These are phyloP conservation scores for Sarcophilus harrisii DNA, from an alignment of 2,797 vertebrate species.

Conservation along the genomic window DNA sequence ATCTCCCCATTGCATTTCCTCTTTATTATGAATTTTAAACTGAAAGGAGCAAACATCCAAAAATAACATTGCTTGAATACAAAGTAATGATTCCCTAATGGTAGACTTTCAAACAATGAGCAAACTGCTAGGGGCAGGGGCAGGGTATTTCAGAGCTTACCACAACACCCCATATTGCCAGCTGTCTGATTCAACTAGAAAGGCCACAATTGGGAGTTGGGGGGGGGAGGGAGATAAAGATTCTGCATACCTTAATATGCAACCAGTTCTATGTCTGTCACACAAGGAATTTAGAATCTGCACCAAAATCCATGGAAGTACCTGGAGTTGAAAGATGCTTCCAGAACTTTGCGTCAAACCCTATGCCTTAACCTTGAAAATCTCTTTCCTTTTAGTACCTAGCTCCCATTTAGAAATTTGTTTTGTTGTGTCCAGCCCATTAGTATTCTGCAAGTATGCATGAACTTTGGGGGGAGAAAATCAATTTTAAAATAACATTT, in stretches of 20 bases:
- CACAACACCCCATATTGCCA: background rate
- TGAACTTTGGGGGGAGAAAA: background rate
- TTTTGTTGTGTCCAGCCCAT: background rate
- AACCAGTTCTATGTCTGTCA: background rate
- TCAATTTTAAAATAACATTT: background rate
- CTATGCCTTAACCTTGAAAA: constrained; percentile 2
- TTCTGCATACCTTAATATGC: background rate
- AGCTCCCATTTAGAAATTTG: background rate
- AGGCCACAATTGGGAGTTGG: background rate
- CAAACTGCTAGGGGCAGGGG: background rate
- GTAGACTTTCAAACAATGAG: background rate
- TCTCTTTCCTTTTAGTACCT: background rate
- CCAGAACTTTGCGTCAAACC: background rate
- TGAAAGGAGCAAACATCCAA: background rate
- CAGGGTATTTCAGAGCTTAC: background rate
- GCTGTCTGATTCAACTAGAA: background rate
- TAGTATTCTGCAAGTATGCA: background rate
- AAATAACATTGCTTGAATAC: background rate
- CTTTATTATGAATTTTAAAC: background rate
- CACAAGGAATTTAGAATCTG: background rate
- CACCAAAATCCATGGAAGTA: background rate
- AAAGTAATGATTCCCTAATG: background rate
- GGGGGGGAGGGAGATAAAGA: background rate
- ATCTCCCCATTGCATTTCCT: background rate
- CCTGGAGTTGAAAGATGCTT: background rate